Percentiles rank a stretch among this genome's conserved stretches.
Evolutionary conservation across 2,888 invertebrate genomes (phyloP).

Genomic region (Dendrolimus pini): DNA sequence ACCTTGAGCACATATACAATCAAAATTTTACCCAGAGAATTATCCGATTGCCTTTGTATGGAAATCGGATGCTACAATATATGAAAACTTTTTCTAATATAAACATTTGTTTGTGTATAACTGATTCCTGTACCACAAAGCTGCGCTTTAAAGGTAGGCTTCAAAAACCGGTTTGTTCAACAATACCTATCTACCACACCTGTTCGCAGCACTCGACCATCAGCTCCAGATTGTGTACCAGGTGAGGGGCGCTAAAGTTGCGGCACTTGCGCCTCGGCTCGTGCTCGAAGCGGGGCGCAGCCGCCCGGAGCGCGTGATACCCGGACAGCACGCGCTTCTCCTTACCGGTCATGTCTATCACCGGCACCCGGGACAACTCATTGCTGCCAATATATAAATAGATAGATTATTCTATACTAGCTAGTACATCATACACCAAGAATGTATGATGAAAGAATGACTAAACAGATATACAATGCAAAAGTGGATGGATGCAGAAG

Average conservation of each 20-base stretch:
- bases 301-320: constrained; percentile 91
- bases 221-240: constrained; percentile 93
- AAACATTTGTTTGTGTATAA: no score
- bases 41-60: no score
- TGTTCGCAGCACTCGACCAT: constrained; percentile 96
- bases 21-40: no score
- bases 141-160: no score
- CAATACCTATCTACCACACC: constrained; percentile 36
- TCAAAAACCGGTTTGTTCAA: no score
- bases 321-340: constrained; percentile 94
- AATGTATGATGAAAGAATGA: no score
- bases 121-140: no score
- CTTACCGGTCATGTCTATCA: constrained; percentile 99
- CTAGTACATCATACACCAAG: background rate
- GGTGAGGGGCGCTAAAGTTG: constrained; percentile 90
- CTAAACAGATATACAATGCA: no score
- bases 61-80: no score
- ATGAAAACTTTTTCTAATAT: no score
- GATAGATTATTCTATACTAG: background rate
- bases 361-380: constrained; percentile 92
- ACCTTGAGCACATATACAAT: no score
- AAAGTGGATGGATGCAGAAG: no score
- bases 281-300: constrained; percentile 79
- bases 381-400: constrained; percentile 36
- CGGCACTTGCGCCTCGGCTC: constrained; percentile 78